These are phyloP conservation scores for Yponomeuta malinellus DNA, from an alignment of 2,888 invertebrate genomes.

Conservation along the genomic window DNA sequence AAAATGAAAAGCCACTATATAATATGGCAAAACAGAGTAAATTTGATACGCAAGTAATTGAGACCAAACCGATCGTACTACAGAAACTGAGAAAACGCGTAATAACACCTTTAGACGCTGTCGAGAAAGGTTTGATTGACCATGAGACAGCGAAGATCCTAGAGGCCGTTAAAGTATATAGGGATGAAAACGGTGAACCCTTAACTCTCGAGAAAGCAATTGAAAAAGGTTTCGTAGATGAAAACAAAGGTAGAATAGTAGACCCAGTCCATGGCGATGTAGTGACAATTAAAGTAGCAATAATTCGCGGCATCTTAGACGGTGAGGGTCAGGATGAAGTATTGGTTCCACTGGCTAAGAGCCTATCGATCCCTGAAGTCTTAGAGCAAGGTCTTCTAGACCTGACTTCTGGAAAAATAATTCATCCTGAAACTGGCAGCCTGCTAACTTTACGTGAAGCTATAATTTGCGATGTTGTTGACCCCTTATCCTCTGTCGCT, in stretches of 20 bases:
- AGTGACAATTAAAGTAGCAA: conserved; percentile 88
- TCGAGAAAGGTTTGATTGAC: conserved; percentile 87
- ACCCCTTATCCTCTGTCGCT: conserved; percentile 84
- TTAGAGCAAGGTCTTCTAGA: conserved; percentile 91
- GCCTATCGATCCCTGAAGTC: conserved; percentile 88
- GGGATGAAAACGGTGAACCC: conserved; percentile 74
- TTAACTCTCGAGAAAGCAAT: conserved; percentile 87
- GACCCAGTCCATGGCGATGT: conserved; percentile 90
- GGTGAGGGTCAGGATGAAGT: conserved; percentile 84
- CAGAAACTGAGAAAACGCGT: conserved; percentile 88
- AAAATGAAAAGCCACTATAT: conserved; percentile 80
- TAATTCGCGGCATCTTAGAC: conserved; percentile 88
- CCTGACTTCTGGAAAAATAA: conserved; percentile 80
- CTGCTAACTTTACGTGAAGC: conserved; percentile 88
- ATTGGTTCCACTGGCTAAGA: conserved; percentile 86
- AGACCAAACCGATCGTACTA: conserved; percentile 81
- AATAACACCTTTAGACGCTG: conserved; percentile 84
- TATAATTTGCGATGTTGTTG: conserved; percentile 90
- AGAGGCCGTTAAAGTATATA: conserved; percentile 75
- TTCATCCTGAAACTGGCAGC: conserved; percentile 91
- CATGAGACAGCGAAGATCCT: conserved; percentile 82
- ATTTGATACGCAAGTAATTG: conserved; percentile 73
- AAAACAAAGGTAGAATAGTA: conserved; percentile 83
- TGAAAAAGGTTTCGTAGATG: conserved; percentile 80
- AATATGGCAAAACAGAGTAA: conserved; percentile 78